Base-by-base conservation (phyloP, 1,140 invertebrate genomes). In the Penaeus japonicus region DNA sequence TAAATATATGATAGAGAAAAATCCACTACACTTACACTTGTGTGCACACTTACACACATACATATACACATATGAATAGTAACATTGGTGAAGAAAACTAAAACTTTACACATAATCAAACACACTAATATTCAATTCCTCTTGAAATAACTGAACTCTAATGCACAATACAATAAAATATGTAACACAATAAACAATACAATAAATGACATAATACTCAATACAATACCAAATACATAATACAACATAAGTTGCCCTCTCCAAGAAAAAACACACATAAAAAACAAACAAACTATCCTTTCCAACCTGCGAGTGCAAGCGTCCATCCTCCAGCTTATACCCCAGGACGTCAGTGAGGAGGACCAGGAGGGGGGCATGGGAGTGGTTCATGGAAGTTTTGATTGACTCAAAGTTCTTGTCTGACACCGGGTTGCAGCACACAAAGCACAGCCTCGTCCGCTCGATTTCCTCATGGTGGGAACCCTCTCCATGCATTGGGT, bases 341-440 rank as follows among this genome's bases (percentile, higher is more conserved):
- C 89, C 89, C 54, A 90, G 57, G 55, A 90, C 89, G 35, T 90
- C 89, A 22, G 85, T 88, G 18, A 90, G 86, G 4, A 90, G 86
- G 2, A 90, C 89, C n/a, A 90, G 57, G 15, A 90, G 77, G 4
- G 89, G 89, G 4, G 89, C 89, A 20, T 88, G 89, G 1, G 89
- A 90, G 55, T 88, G 87, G 22, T 87, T 87, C 89, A 90, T 90
- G 81, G 86, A 88, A 3, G 87, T 35, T 12, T 75, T 73, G 22
- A 88, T 57, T 20, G 39, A 59, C 54, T 84, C 78, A 59, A 35
- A 88, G 32, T 77, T 88, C n/a, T 79, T 87, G 32, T 88, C 87
- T 2, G 80, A 70, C 7, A 88, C 87, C 1, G 87, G 70, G 30
- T 77, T 75, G 30, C 87, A 88, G 70, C 87, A 88, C 1, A 88